A percentile compares a stretch with the other conserved stretches of the same genome.
These are phyloP conservation scores for Hyles lineata DNA, from an alignment of 2,888 invertebrate species.

Conservation along the genomic window DNA sequence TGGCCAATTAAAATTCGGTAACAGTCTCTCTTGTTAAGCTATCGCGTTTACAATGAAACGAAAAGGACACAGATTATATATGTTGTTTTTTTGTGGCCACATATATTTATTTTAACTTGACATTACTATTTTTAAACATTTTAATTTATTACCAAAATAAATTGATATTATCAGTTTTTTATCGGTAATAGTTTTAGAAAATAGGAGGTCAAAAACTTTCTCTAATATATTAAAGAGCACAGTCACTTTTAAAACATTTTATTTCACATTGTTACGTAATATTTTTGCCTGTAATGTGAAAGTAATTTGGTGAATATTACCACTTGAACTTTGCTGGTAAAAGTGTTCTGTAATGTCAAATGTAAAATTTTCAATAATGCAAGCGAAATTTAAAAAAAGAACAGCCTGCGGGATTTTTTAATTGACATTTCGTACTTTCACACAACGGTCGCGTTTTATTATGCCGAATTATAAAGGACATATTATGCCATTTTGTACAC, in stretches of 20 bases:
- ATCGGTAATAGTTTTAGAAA: background rate
- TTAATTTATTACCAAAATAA: background rate
- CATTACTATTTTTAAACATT: background rate
- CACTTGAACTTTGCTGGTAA: slow-evolving; percentile 18
- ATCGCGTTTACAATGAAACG: slow-evolving; percentile 23
- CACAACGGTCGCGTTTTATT: slow-evolving; percentile 35
- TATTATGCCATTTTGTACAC: slow-evolving; percentile 33
- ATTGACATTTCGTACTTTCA: slow-evolving; percentile 57
- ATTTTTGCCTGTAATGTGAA: background rate
- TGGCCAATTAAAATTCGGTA: slow-evolving; percentile 76
- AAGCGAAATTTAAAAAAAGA: slow-evolving; percentile 10
- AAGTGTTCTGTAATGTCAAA: slow-evolving; percentile 11
- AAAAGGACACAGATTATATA: slow-evolving; percentile 13
- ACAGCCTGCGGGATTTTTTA: slow-evolving; percentile 37
- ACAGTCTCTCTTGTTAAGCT: slow-evolving; percentile 43
- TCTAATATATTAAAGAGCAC: background rate
- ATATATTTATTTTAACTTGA: background rate
- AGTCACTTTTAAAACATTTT: too few species aligned
- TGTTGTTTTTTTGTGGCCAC: background rate
- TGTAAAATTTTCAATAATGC: slow-evolving; percentile 21
- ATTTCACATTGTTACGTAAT: background rate
- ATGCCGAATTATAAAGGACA: slow-evolving; percentile 29
- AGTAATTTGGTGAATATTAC: background rate
- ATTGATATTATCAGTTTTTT: background rate
- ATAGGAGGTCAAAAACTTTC: background rate